Base-by-base conservation (phyloP, 2,888 invertebrate genomes). In the Cheilosia vernalis region DNA sequence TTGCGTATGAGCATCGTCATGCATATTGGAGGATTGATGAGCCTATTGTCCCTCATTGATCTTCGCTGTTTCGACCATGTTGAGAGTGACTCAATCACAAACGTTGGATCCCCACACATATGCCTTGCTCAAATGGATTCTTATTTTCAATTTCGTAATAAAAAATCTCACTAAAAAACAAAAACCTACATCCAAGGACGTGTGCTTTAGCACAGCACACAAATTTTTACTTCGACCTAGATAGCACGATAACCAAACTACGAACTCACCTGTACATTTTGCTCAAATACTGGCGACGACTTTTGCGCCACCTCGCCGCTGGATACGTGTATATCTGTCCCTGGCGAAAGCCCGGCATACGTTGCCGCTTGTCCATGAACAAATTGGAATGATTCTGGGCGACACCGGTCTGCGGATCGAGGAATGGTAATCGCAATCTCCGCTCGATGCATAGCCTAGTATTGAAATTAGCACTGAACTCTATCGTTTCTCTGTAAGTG, bases 381-480 rank as follows among this genome's bases (percentile, higher is more conserved):
- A 97, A 93, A 89, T 96, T 95, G 89, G 97, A 98, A 92, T 98
- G 98, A 91, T 96, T 98, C 92, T 99, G 99, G 37, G 98, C 98
- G 64, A 99, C 97, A 87, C 97, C 98, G 84, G 98, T 98, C 92
- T 98, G 98, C n/a, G 98, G 97, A 93, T 99, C 99, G 89, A 99
- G 94, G 91, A 98, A 99, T 30, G 99, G 99, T 93, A 98, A 95
- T 87, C 98, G 94, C 92, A 98, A 94, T 89, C 97, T 95, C 88
- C 98, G 94, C 92, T 99, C 98, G 87, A 97, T 95, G 92, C 97
- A 97, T 93, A 99, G 92, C 93, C 98, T 94, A 79, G 97, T 96
- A 92, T 99, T 99, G 92, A 97, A 98, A 90, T 96, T 97, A 61
- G 97, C 96, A n/a, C 98, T 97, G 91, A 96, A 97, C 92, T 98